Evolutionary conservation across 2,888 invertebrate species (phyloP), one percentile per base, ranked within the genome.

Genomic region (Tineola bisselliella): DNA sequence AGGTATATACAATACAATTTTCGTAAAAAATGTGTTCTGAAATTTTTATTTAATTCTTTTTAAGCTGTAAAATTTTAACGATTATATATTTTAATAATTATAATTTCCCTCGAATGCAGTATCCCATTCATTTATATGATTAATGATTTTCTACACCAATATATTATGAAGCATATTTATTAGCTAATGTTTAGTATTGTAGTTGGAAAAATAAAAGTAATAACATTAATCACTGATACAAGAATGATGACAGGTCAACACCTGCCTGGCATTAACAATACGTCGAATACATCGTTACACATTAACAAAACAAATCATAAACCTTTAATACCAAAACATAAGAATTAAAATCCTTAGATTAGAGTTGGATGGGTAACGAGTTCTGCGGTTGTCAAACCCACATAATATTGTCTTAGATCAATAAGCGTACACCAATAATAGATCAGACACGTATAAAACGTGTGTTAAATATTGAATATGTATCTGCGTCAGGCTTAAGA

Each of bases 401-500:
- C 18, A 54, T 54, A 54, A 54, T 54, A 54, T 54, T 25, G 54
- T 54, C 19, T 54, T 25, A 54, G 54, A 54, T 54, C 54, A 54
- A 54, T 54, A 54, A 54, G 54, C 54, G 25, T 11, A 54, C 54
- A 18, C 54, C 54, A 25, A 18, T 54, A 54, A 54, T 54, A 54
- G 54, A 54, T 54, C 54, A 54, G 19, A 25, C 54, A 54, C 48
- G 15, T 38, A 38, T 12, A 17, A n/a, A 17, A 13, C n/a, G n/a
- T 15, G 48, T 48, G 13, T 48, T 48, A 48, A 48, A 48, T 48
- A 10, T 13, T 17, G 3, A 1, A 44, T 44, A 44, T 8, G 5
- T 6, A 38, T 38, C 38, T 38, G 10, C 38, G 38, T 38, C 38
- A 38, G 2, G 1, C 38, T 38, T 6, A 38, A 38, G 11, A 38